Base-by-base conservation (phyloP, 2,888 invertebrate genomes). In the Yponomeuta evonymella region DNA sequence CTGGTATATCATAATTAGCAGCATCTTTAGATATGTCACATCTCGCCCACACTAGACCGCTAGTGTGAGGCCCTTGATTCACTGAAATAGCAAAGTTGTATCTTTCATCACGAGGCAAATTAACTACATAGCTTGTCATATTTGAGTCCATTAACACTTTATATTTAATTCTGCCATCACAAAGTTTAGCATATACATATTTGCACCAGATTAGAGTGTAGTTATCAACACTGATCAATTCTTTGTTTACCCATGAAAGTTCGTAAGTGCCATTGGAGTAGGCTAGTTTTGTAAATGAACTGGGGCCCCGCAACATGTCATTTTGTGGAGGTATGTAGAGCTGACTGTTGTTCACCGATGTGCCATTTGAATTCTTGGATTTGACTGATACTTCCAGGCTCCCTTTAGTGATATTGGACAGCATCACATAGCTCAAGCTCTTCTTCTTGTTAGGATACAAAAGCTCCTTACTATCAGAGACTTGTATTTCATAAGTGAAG, bases 191-290 rank as follows among this genome's bases (percentile, higher is more conserved):
- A 11, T 80, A 77, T 74, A 90, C 90, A 67, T 90, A 85, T 72
- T 87, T 87, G 81, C 96, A 96, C 96, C 97, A 97, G 84, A 96
- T 97, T 30, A 97, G 93, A 0, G 97, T 97, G 76, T 96, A 97
- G 82, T 95, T 95, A 43, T 90, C 93, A 72, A 86, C 81, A 70
- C 86, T 84, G 1, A 72, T 15, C 48, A 76, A 75, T 70, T 87
- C 78, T 0, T 95, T 94, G 36, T 93, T 92, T 75, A 94, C 93
- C 97, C 97, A 97, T 10, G 95, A 95, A 11, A 97, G 83, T 79
- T 95, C 95, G 82, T 96, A 96, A 29, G 94, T 93, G 48, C 95
- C 95, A 81, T 95, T 94, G 73, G 94, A 94, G 84, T 95, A 95
- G 58, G 94, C 95, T 23, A 96, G 94, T 87, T 96, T 97, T 10